Evolutionary conservation across 2,888 invertebrate genomes (phyloP).

Genomic region (Drosophila stalkeri): DNA sequence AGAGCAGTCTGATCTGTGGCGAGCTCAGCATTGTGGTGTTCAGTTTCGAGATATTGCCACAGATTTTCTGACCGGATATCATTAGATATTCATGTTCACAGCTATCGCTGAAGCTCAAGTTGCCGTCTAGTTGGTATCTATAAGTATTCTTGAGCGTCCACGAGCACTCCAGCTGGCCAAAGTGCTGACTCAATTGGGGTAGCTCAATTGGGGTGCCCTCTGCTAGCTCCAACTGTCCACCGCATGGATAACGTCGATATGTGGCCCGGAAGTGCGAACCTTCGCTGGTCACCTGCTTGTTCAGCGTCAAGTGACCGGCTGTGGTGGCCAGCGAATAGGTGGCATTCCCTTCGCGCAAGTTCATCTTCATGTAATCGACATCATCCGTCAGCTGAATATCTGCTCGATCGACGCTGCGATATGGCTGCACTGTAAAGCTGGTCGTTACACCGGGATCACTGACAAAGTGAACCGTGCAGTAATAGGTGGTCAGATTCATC

Average conservation of each 20-base stretch:
- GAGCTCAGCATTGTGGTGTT: conserved; percentile 47
- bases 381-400: conserved; percentile 46
- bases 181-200: conserved; percentile 70
- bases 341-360: conserved; percentile 31
- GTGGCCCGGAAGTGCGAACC: conserved; percentile 82
- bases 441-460: conserved; percentile 63
- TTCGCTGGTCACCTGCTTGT: conserved; percentile 27
- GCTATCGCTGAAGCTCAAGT: conserved; percentile 86
- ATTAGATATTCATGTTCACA: conserved; percentile 87
- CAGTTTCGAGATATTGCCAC: conserved; percentile 83
- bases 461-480: conserved; percentile 63
- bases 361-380: not conserved
- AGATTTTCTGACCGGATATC: conserved; percentile 87
- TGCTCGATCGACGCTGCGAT: not conserved
- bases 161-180: conserved; percentile 88
- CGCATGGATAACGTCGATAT: conserved; percentile 89
- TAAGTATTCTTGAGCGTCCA: conserved; percentile 87
- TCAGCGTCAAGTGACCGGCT: conserved; percentile 58
- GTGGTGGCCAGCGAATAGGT: conserved; percentile 59
- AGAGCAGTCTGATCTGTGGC: conserved; percentile 87
- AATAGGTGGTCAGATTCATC: conserved; percentile 47
- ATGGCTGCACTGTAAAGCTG: conserved; percentile 62
- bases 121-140: conserved; percentile 84
- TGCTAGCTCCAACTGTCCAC: conserved; percentile 86
- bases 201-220: conserved; percentile 82